Conservation (phyloP, 2,797 vertebrate genomes). For the Streptopelia turtur region DNA sequence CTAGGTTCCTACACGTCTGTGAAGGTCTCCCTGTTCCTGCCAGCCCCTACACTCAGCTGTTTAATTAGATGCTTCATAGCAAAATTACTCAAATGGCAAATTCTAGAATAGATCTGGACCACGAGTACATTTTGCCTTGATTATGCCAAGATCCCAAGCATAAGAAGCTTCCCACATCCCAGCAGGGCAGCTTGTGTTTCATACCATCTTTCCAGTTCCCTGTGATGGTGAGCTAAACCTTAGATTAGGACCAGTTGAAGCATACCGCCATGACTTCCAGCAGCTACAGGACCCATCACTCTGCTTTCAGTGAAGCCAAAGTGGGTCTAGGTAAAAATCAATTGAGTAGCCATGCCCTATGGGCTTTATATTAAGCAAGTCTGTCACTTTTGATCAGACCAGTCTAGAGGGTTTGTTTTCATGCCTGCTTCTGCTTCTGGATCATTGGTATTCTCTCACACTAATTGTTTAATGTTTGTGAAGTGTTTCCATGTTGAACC, state of each 20-base stretch:
- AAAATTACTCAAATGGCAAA: background rate
- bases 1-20: background rate
- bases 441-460: background rate
- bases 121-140: background rate
- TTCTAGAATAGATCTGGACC: background rate
- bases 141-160: background rate
- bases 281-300: background rate
- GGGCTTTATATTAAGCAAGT: background rate
- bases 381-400: background rate
- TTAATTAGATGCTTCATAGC: background rate
- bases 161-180: background rate
- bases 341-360: background rate
- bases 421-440: background rate
- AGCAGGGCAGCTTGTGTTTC: background rate
- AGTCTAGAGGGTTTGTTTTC: background rate
- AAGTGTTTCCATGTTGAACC: background rate
- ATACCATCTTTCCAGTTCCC: background rate
- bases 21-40: background rate
- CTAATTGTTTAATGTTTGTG: background rate
- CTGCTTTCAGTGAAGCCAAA: background rate
- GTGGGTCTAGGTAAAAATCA: background rate
- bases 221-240: background rate
- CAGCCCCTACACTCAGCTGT: background rate
- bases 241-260: background rate
- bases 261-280: background rate